Conservation (phyloP, 1,140 invertebrate species). For the Megalopta genalis region DNA sequence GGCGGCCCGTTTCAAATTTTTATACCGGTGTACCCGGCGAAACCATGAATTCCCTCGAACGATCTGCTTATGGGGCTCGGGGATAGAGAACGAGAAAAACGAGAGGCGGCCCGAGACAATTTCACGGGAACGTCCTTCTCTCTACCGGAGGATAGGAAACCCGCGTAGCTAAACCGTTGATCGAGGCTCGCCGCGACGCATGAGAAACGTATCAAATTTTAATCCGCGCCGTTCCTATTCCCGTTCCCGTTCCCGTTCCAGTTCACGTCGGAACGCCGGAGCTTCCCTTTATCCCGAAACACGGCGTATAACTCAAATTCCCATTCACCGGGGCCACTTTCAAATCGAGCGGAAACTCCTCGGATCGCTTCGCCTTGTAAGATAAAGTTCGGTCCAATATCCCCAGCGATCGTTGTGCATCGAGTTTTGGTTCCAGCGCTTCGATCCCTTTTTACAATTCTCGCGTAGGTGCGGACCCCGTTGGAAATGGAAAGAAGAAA, state of each 20-base stretch:
- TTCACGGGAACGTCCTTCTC: not conserved
- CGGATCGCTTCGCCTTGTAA: not conserved
- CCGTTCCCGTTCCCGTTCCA: not conserved
- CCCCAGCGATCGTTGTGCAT: not conserved
- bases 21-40: constrained; percentile 1
- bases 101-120: not conserved
- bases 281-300: not conserved
- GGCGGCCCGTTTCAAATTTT: constrained; percentile 12
- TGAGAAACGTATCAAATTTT: not conserved
- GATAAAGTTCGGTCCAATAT: not conserved
- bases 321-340: constrained; percentile 14
- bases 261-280: not conserved
- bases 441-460: not conserved
- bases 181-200: too few species aligned
- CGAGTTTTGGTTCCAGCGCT: not conserved
- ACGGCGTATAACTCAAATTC: constrained; percentile 17
- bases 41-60: constrained; percentile 22
- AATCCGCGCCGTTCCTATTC: not conserved
- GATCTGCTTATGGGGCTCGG: not conserved
- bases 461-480: not conserved
- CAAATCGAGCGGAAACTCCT: constrained; percentile 23
- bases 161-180: too few species aligned
- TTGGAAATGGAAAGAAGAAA: not conserved
- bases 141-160: too few species aligned
- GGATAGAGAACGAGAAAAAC: not conserved